Base-by-base conservation (phyloP, 2,797 vertebrate genomes). In the Rhabdomys pumilio region DNA sequence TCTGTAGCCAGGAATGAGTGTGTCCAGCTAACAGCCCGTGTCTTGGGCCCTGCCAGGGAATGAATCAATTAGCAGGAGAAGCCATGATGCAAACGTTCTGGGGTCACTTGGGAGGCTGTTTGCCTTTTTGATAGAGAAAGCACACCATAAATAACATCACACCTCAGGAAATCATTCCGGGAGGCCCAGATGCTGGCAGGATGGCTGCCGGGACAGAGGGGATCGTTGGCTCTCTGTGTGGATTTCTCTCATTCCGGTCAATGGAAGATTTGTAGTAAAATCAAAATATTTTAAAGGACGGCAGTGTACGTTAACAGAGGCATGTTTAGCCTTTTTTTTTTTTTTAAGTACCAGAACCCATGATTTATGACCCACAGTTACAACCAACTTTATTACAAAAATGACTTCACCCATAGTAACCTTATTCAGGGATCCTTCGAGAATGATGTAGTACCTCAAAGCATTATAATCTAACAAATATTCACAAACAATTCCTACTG, bases 341-440 rank as follows among this genome's bases (percentile, higher is more conserved):
- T 98, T 97, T 98, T 79, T 53, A 97, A 97, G 95, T 94, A 96
- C 97, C 97, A 98, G 95, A 97, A 97, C 47, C 94, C 59, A 41
- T 98, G 98, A 98, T 98, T 98, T 98, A 98, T 98, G 97, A 97
- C 97, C 97, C 96, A 97, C 93, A 98, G 97, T 93, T 97, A 98
- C 84, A 97, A 97, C 96, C 97, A 98, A 98, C 97, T 98, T 98
- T 97, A 98, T 98, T 98, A 98, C 89, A 98, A 98, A 98, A 98
- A 98, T 98, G 80, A 98, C 97, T 98, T 98, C 96, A 98, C 97
- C 97, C 98, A 96, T 98, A 97, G 98, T 97, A 98, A 97, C 94
- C 97, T 97, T 97, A 98, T 75, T 67, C 94, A 26, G 4, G 85
- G 90, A 95, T 97, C 98, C 97, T 98, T 95, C 96, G 97, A 98